These are phyloP conservation scores for Petrophora chlorosata DNA, from an alignment of 2,888 invertebrate species.

Conservation along the genomic window DNA sequence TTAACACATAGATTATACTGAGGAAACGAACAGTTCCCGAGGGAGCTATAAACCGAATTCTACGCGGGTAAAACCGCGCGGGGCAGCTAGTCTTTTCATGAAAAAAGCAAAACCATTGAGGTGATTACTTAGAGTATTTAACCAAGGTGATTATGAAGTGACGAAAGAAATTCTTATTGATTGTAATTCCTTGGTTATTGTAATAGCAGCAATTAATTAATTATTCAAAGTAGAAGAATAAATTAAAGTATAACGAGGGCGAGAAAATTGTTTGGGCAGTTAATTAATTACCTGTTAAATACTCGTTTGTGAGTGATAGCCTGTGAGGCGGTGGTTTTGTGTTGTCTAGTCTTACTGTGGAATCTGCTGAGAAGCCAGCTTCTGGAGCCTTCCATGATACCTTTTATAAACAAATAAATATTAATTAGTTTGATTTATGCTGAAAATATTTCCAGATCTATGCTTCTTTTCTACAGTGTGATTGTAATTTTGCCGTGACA, in stretches of 20 bases:
- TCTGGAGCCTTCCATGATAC: conserved; percentile 80
- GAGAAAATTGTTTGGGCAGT: conserved; percentile 12
- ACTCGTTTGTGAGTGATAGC: conserved; percentile 80
- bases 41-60: no score
- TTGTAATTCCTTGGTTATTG: conserved; percentile 27
- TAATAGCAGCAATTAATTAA: conserved; percentile 27
- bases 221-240: conserved; percentile 30
- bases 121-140: no score
- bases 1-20: no score
- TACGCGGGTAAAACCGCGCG: no score
- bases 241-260: conserved; percentile 23
- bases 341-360: conserved; percentile 65
- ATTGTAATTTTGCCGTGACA: no score
- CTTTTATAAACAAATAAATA: conserved; percentile 39
- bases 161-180: conserved; percentile 21
- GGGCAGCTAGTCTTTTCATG: no score
- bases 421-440: not conserved
- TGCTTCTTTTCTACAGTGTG: no score
- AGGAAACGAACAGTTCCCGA: no score
- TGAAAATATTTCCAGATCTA: no score
- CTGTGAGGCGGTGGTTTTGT: conserved; percentile 71
- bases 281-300: conserved; percentile 69
- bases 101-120: no score
- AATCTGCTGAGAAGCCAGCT: conserved; percentile 71
- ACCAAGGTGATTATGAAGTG: conserved; percentile 7